Evolutionary conservation across 2,888 invertebrate genomes (phyloP), one percentile per base, ranked within the genome.

Genomic region (Microctonus hyperodae): DNA sequence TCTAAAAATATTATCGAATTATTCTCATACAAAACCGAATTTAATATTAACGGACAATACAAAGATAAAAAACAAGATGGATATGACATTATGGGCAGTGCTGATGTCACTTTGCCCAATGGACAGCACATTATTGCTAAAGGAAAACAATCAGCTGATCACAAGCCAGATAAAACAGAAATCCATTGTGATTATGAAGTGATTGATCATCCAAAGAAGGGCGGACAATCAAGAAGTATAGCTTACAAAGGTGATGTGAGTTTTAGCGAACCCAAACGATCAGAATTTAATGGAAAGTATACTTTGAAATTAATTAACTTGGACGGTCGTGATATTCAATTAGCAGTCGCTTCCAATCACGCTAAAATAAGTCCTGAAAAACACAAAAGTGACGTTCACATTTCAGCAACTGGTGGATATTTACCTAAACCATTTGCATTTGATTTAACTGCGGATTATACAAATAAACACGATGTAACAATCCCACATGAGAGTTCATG

Each of bases 1-100:
- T 88, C 92, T 0, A 91, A 90, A 76, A 90, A 88, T 73, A 75
- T 84, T 1, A 69, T 89, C 0, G 87, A 88, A 50, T 68, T 87
- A 3, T 79, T 86, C 1, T 85, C 85, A 0, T 81, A 88, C 57
- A 87, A 86, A 67, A 73, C 87, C 7, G 80, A 84, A 22, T 68
- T 86, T 0, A 87, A 88, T 68, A 79, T 80, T 28, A 87, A 85
- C 69, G 87, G 86, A 0, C 81, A 82, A 4, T 75, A 84, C 0
- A 83, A 85, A 23, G 83, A 88, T 0, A 84, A 84, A 13, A 76
- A 83, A 0, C 60, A 75, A 0, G 75, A 80, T 7, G 81, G 86
- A 1, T 88, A 88, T 0, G 79, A 86, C 40, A 67, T 83, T 0
- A 82, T 83, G 10, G 86, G 85, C 1, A 85, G 86, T 48, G 68